These are phyloP conservation scores for Pristionchus entomophagus DNA, from an alignment of 2,888 invertebrate species.

Conservation along the genomic window DNA sequence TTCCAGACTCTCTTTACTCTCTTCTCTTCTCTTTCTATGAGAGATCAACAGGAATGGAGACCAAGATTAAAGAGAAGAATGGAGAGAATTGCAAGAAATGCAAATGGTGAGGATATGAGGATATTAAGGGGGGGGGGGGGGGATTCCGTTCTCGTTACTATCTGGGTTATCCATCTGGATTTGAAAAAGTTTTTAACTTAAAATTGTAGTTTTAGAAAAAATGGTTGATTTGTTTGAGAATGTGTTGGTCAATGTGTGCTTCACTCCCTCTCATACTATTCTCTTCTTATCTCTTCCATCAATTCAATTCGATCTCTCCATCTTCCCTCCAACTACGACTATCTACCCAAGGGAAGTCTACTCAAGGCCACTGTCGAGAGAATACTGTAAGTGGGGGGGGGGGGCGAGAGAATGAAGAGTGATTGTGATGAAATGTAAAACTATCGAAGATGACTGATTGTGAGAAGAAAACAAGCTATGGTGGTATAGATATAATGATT, in stretches of 20 bases:
- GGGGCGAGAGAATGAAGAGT: background rate
- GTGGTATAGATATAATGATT: too few species aligned
- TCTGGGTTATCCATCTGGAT: too few species aligned
- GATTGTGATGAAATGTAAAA: too few species aligned
- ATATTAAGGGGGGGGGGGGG: too few species aligned
- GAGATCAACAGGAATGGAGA: slow-evolving; percentile 34
- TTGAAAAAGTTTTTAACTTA: too few species aligned
- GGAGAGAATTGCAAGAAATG: slow-evolving; percentile 31
- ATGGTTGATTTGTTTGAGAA: too few species aligned
- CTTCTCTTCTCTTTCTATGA: slow-evolving; percentile 22
- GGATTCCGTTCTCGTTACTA: too few species aligned
- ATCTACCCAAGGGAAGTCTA: slow-evolving; percentile 21
- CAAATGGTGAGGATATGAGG: background rate
- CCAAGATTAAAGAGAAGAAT: slow-evolving; percentile 41
- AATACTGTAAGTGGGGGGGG: background rate
- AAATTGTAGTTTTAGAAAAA: too few species aligned
- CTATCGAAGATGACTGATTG: too few species aligned
- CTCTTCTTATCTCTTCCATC: slow-evolving; percentile 5
- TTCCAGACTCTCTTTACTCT: background rate
- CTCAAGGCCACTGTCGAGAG: background rate
- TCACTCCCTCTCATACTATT: slow-evolving; percentile 4
- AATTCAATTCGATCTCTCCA: background rate
- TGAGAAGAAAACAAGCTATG: too few species aligned
- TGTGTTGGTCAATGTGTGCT: too few species aligned
- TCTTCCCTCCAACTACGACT: slow-evolving; percentile 37